These are phyloP conservation scores for Grallaria varia DNA, from an alignment of 2,113 vertebrate genomes.

Conservation along the genomic window DNA sequence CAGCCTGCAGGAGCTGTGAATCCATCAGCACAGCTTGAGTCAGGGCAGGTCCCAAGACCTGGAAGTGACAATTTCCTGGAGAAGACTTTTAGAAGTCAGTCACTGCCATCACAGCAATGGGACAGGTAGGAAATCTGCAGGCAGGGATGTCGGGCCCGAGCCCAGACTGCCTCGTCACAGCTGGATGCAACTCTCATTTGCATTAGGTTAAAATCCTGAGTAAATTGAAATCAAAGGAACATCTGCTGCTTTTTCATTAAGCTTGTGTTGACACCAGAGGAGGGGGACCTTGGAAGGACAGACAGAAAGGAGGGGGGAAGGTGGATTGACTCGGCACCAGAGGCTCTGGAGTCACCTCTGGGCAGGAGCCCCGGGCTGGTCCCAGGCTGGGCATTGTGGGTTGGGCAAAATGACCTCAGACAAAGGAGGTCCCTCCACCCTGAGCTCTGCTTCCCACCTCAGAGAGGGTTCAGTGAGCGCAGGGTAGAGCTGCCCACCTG, in stretches of 20 bases:
- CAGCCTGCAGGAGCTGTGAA: not conserved
- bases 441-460: not conserved
- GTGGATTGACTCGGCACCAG: not conserved
- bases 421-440: not conserved
- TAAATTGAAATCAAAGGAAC: constrained; percentile 56
- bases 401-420: not conserved
- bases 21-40: not conserved
- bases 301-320: not conserved
- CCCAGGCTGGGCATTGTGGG: not conserved
- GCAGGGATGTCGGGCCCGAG: not conserved
- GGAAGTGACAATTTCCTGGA: not conserved
- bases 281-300: not conserved
- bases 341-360: not conserved
- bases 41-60: not conserved
- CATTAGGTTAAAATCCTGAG: constrained; percentile 33
- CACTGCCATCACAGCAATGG: accelerated
- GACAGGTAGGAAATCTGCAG: not conserved
- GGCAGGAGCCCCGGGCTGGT: not conserved
- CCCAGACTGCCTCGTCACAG: not conserved
- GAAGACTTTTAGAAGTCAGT: not conserved
- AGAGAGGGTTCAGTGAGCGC: not conserved
- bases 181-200: constrained; percentile 42
- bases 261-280: constrained; percentile 2
- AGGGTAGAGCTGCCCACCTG: not conserved
- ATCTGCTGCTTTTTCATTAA: constrained; percentile 57